phyloP scores from a whole-genome alignment of 2,888 invertebrate genomes.

The Spilosoma lubricipeda region DNA sequence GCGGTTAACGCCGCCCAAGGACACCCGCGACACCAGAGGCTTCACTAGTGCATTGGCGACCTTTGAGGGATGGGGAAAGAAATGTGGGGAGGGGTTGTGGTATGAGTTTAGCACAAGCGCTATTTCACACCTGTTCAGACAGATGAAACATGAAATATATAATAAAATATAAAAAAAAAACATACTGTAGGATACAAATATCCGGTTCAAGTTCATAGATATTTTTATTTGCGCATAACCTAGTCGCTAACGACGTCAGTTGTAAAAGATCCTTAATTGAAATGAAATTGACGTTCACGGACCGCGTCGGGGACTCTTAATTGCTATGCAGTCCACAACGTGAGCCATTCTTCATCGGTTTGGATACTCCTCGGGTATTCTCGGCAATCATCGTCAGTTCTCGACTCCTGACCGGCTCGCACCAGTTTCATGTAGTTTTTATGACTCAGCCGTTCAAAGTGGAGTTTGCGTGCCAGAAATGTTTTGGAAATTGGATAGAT shows the following conservation, averaged over 20 bases:
- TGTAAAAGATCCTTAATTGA: slow-evolving; percentile 67
- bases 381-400: slow-evolving; percentile 37
- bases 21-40: too few relatives aligned
- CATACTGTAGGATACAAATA: slow-evolving; percentile 20
- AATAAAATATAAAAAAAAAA: neutral
- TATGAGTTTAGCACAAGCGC: too few relatives aligned
- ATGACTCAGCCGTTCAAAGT: slow-evolving; percentile 47
- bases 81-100: too few relatives aligned
- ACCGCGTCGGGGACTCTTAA: slow-evolving; percentile 57
- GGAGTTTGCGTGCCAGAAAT: slow-evolving; percentile 52
- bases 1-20: too few relatives aligned
- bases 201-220: slow-evolving; percentile 27
- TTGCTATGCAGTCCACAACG: slow-evolving; percentile 65
- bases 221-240: slow-evolving; percentile 51
- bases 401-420: slow-evolving; percentile 43
- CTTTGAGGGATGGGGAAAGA: too few relatives aligned
- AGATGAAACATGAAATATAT: neutral
- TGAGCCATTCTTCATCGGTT: slow-evolving; percentile 55
- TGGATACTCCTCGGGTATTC: slow-evolving; percentile 39
- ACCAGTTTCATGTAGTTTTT: slow-evolving; percentile 57
- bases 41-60: too few relatives aligned
- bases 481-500: slow-evolving; percentile 52
- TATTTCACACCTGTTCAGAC: too few relatives aligned
- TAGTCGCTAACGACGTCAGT: slow-evolving; percentile 58
- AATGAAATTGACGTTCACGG: slow-evolving; percentile 70